Conservation (phyloP, 2,113 vertebrate species). For the Bambusicola thoracicus region DNA sequence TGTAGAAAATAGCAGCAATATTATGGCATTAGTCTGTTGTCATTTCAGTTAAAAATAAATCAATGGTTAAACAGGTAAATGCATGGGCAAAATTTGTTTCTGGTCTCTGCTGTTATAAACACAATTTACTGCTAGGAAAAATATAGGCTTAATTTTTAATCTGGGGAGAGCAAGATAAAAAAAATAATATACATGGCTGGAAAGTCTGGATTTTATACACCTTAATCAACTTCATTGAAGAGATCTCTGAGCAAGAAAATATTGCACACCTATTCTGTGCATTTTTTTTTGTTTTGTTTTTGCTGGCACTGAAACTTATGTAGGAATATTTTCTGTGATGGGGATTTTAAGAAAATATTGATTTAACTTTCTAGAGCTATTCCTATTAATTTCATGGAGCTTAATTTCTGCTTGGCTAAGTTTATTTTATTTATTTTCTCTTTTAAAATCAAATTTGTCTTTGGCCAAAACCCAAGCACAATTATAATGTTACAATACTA, state of each 20-base stretch:
- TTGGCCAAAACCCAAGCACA: not conserved
- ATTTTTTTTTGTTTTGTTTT: not conserved
- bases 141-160: not conserved
- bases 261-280: not conserved
- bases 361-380: not conserved
- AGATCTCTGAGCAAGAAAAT: not conserved
- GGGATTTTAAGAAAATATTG: not conserved
- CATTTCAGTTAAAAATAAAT: not conserved
- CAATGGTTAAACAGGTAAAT: not conserved
- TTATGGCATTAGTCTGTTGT: not conserved
- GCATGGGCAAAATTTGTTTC: not conserved
- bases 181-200: not conserved
- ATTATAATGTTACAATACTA: not conserved
- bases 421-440: not conserved
- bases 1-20: not conserved
- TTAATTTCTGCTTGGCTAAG: not conserved
- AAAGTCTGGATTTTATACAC: not conserved
- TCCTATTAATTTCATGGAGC: slow-evolving; percentile 9
- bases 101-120: not conserved
- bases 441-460: not conserved
- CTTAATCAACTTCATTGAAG: not conserved
- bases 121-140: not conserved
- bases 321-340: not conserved
- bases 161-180: not conserved
- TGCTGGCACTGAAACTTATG: not conserved